Evolutionary conservation across 2,888 invertebrate genomes (phyloP).

Genomic region (Empis livida): DNA sequence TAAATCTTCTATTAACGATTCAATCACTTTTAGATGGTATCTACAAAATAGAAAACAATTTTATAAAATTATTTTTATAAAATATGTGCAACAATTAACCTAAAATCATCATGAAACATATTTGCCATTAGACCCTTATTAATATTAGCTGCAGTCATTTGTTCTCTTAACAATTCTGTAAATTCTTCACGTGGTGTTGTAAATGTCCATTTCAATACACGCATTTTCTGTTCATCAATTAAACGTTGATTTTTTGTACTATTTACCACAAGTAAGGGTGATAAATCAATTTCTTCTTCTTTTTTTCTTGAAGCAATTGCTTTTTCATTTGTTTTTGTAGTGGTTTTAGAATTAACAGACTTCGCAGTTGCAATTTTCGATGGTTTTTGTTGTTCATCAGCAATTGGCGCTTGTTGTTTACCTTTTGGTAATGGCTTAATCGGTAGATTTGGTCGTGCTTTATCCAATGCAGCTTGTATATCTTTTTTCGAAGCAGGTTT

Average conservation of each 20-base stretch:
- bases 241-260: constrained; percentile 84
- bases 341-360: constrained; percentile 8
- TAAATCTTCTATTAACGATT: constrained; percentile 73
- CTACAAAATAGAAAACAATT: constrained; percentile 38
- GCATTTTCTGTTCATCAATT: constrained; percentile 87
- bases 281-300: constrained; percentile 70
- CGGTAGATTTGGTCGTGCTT: constrained; percentile 72
- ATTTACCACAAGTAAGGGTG: constrained; percentile 66
- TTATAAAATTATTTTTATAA: background rate
- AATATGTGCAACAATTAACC: constrained; percentile 33
- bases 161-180: constrained; percentile 78
- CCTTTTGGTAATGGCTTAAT: constrained; percentile 60
- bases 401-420: constrained; percentile 41
- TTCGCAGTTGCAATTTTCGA: constrained; percentile 42
- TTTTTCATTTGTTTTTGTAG: constrained; percentile 19
- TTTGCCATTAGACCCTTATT: constrained; percentile 77
- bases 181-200: constrained; percentile 87
- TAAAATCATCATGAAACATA: constrained; percentile 91
- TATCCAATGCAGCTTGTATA: constrained; percentile 70
- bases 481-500: constrained; percentile 63
- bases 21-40: constrained; percentile 90
- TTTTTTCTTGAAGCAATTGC: constrained; percentile 51
- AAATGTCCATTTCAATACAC: constrained; percentile 92
- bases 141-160: constrained; percentile 78
- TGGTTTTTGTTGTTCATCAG: constrained; percentile 31